Evolutionary conservation across 2,888 invertebrate species (phyloP).

Genomic region (Lepetodrilus schrolli): DNA sequence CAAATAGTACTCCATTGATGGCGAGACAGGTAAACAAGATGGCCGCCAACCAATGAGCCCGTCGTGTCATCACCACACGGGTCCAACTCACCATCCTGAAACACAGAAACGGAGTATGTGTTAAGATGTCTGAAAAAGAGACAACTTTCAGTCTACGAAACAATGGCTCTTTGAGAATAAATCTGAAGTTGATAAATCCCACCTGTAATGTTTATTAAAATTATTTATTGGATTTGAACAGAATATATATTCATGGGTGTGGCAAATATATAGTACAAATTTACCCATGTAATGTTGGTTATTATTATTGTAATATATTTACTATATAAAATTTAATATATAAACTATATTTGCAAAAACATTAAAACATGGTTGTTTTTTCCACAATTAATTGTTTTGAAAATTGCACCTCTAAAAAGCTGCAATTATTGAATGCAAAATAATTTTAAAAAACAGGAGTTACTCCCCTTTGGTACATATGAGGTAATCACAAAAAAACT

Average conservation of each 20-base stretch:
- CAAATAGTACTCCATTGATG: constrained; percentile 6
- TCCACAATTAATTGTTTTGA: background rate
- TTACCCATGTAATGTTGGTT: too few relatives aligned
- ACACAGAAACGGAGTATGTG: background rate
- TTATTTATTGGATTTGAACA: background rate
- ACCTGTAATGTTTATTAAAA: background rate
- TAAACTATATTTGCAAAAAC: background rate
- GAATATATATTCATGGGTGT: background rate
- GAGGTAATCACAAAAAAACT: too few relatives aligned
- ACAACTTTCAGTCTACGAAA: background rate
- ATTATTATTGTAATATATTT: background rate
- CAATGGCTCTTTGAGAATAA: background rate
- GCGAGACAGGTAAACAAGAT: constrained; percentile 19
- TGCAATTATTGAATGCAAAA: background rate
- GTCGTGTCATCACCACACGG: background rate
- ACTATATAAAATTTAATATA: background rate
- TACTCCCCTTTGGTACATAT: background rate
- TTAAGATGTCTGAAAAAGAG: too few relatives aligned
- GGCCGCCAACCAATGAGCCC: constrained; percentile 3
- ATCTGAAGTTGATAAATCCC: background rate
- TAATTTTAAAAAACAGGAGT: background rate
- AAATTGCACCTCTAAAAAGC: background rate
- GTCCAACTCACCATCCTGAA: constrained; percentile 6
- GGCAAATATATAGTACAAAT: too few relatives aligned
- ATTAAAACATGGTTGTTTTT: background rate